phyloP scores from a whole-genome alignment of 2,797 vertebrate species.

The Benthosema pterotum region DNA sequence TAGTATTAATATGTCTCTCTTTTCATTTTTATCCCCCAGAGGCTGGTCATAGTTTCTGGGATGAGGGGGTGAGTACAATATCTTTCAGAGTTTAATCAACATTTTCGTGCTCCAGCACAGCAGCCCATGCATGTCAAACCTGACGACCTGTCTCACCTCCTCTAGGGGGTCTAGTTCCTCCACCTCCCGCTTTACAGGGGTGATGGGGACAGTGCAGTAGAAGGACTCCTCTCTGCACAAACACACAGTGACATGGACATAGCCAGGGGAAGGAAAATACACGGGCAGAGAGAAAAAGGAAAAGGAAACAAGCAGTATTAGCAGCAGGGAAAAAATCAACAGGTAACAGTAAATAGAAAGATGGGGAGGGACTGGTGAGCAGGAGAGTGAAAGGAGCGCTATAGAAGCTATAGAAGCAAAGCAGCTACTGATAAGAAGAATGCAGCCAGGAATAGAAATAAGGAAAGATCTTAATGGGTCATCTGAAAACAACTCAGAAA shows the following conservation, averaged over 20 bases:
- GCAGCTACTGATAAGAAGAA: background rate
- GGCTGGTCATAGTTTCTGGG: too few species aligned
- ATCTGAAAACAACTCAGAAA: background rate
- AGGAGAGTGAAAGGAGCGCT: constrained; percentile 4
- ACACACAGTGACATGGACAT: constrained; percentile 60
- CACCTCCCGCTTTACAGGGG: constrained; percentile 91
- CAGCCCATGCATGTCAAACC: constrained; percentile 65
- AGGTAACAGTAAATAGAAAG: constrained; percentile 46
- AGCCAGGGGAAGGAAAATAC: constrained; percentile 60
- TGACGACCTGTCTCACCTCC: constrained; percentile 86
- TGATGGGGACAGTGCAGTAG: constrained; percentile 93
- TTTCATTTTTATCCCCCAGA: too few species aligned
- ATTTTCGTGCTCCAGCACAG: constrained; percentile 49
- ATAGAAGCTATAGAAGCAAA: background rate
- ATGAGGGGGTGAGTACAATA: too few species aligned
- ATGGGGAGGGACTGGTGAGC: constrained; percentile 60
- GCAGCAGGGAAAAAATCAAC: background rate
- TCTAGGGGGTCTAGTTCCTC: constrained; percentile 87
- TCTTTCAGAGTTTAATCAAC: too few species aligned
- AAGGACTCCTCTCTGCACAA: constrained; percentile 89
- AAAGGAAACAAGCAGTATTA: constrained; percentile 30
- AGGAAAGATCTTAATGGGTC: constrained; percentile 2
- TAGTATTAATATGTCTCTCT: too few species aligned
- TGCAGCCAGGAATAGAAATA: background rate
- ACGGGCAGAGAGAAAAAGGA: constrained; percentile 60